A percentile compares a stretch with the other conserved stretches of the same genome.
Conservation (phyloP, 2,113 vertebrate species). For the Nerophis lumbriciformis region DNA sequence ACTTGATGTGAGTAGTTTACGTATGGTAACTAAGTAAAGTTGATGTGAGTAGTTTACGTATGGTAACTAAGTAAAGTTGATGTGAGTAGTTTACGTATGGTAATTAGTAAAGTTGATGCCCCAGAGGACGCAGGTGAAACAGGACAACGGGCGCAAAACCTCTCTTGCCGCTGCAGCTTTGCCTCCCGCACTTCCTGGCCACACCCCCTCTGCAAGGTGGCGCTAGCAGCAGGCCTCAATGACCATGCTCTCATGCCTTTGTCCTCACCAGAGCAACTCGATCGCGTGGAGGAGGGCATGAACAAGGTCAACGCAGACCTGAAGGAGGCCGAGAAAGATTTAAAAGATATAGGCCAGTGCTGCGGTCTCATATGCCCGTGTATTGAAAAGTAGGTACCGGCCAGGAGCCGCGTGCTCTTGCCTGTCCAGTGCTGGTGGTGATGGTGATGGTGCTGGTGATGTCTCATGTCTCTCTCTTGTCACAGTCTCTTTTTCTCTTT, state of each 20-base stretch:
- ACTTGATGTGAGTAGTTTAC: too few species aligned
- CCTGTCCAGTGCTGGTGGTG: conserved; percentile 81
- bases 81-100: too few species aligned
- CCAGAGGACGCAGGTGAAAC: too few species aligned
- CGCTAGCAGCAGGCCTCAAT: neutral
- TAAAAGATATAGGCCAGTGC: conserved; percentile 99
- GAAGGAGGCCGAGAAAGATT: conserved; percentile 99
- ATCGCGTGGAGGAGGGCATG: conserved; percentile 98
- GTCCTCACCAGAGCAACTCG: conserved; percentile 99
- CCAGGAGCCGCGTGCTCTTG: conserved; percentile 77
- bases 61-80: too few species aligned
- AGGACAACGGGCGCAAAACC: too few species aligned
- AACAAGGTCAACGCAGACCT: conserved; percentile 99
- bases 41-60: too few species aligned
- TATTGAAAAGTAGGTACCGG: conserved; percentile 97
- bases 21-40: too few species aligned
- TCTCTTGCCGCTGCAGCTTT: neutral
- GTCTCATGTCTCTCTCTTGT: conserved; percentile 80
- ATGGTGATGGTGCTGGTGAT: conserved; percentile 73
- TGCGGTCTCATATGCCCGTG: conserved; percentile 99
- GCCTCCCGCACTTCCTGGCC: neutral
- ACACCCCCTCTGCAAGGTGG: neutral
- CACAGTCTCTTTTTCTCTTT: conserved; percentile 97
- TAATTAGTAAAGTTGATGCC: too few species aligned
- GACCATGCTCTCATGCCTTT: conserved; percentile 86